Evolutionary conservation across 2,113 vertebrate species (phyloP), one percentile per base, ranked within the genome.

Genomic region (Cheilinus undulatus): DNA sequence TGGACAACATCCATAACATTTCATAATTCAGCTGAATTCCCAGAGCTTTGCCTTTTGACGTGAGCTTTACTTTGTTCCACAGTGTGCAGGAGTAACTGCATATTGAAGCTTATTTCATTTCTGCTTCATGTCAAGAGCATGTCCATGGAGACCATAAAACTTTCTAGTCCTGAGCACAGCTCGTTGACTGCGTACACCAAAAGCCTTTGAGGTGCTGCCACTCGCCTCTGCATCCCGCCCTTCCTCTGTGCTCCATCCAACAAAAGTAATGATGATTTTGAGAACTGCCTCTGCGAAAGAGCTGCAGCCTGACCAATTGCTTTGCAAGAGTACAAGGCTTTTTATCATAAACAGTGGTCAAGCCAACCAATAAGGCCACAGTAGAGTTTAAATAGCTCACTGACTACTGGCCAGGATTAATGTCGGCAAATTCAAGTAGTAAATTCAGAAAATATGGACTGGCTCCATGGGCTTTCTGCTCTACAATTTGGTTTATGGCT

Each of bases 121-220:
- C n/a, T 58, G 22, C 69, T 57, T 75, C 61, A 72, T 81, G 80
- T 77, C 42, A 59, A 64, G 73, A 79, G 76, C 63, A 46, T 60
- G 81, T 85, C 86, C 59, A 12, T 24, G 26, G 87, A 91, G 84
- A 75, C 57, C 54, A 60, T 59, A 67, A n/a, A 77, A 80, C 73
- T 69, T 83, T 85, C 51, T 66, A 63, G 64, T 65, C 23, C 14
- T 65, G 50, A 69, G 71, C 69, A 68, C 78, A 67, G 67, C 76
- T 82, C 65, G 27, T 56, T 78, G 86, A 76, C 85, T 84, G 75
- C 65, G 38, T 42, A 51, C 76, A 70, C 74, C 30, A 40, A 68
- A 82, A 78, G 73, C 59, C 87, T 90, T 89, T 90, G 84, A 89
- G 88, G 78, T 84, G 72, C 82, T 86, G 85, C 88, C 87, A 87